Base-by-base conservation (phyloP, 2,888 invertebrate genomes). In the Parnassius mnemosyne region DNA sequence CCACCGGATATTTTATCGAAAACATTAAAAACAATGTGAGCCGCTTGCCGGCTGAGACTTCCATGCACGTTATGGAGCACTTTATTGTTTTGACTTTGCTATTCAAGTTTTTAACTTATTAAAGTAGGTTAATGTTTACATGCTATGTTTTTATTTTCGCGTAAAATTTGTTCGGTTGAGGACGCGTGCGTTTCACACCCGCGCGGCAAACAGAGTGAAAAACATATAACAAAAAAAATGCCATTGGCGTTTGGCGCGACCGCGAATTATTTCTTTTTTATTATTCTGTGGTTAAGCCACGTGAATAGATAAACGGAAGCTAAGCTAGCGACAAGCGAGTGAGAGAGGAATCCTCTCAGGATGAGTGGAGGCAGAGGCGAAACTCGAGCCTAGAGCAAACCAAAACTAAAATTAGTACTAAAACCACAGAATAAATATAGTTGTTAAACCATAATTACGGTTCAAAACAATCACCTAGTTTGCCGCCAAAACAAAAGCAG, bases 141-240 rank as follows among this genome's bases (percentile, higher is more conserved):
- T 20, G 57, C 41, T 44, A 41, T 49, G 57, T 42, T 49, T 49
- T 47, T 42, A 16, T 65, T 66, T 62, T 49, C 57, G 56, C 58
- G 51, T 16, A 53, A 55, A 13, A 50, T 53, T 57, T 50, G 52
- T 50, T 46, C 12, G 9, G 54, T 1, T 41, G 53, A 42, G 65
- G 61, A 64, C 73, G 73, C 78, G 78, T 76, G 76, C 78, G 76
- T 75, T 74, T 49, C 9, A 52, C 43, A 12, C 60, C 65, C 61
- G 65, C 60, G 63, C 74, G 70, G 65, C 64, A 58, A 61, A 61
- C 71, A 56, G 71, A 74, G 61, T 67, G 61, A 60, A 63, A 46
- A 44, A 56, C 56, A 34, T 13, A 11, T 11, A 11, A 13, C 10
- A 13, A 10, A 34, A 13, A n/a, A n/a, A 12, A 41, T 42, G 57